Conservation (phyloP, 2,888 invertebrate genomes). For the Drosophila stalkeri region DNA sequence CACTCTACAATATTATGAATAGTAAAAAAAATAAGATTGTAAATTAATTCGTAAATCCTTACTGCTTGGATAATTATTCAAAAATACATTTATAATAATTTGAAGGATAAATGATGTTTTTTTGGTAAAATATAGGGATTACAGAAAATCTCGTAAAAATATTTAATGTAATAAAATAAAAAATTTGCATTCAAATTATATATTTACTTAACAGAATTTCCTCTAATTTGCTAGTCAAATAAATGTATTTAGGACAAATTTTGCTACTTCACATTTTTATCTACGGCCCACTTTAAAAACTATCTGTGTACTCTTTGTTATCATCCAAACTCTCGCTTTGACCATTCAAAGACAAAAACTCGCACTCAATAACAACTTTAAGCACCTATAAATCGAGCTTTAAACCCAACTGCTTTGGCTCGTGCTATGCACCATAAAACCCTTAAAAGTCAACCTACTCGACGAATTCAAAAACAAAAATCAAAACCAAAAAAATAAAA, state of each 20-base stretch:
- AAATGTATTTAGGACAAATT: background rate
- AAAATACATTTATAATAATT: no score
- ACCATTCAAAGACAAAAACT: background rate
- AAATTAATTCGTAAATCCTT: no score
- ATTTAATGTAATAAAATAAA: no score
- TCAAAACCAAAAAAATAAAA: background rate
- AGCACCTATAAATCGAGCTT: conserved; percentile 11
- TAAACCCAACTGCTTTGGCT: conserved; percentile 16
- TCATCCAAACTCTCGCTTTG: background rate
- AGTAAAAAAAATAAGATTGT: no score
- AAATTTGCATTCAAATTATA: no score
- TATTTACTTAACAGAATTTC: background rate
- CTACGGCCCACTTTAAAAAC: background rate
- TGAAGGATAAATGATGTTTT: no score
- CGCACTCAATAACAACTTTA: conserved; percentile 13
- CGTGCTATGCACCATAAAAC: conserved; percentile 28
- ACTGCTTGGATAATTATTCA: no score
- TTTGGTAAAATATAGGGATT: no score
- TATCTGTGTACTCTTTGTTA: background rate
- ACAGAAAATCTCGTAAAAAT: no score
- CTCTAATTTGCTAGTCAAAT: background rate
- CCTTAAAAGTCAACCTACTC: conserved; percentile 56
- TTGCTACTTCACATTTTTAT: background rate
- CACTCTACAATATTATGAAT: no score
- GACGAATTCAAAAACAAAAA: conserved; percentile 4